phyloP scores from a whole-genome alignment of 1,140 invertebrate species.

The Lysiphlebus fabarum region DNA sequence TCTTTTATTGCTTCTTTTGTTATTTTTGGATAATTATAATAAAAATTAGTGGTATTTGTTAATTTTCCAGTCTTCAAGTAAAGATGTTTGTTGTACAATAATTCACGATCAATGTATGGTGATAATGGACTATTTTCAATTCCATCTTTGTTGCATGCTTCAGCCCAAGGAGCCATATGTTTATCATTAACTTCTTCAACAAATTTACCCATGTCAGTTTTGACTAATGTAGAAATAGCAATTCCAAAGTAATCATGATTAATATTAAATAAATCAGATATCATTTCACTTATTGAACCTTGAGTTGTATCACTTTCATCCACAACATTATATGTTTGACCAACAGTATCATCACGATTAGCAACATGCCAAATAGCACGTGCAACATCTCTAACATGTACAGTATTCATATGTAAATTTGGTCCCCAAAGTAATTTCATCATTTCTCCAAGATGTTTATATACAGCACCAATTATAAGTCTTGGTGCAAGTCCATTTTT shows the following conservation, averaged over 20 bases:
- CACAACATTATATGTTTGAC: slow-evolving; percentile 76
- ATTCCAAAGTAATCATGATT: slow-evolving; percentile 83
- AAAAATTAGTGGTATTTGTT: slow-evolving; percentile 55
- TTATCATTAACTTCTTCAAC: slow-evolving; percentile 90
- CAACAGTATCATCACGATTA: slow-evolving; percentile 53
- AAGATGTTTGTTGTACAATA: slow-evolving; percentile 76
- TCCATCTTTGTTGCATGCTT: slow-evolving; percentile 70
- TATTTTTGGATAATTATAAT: slow-evolving; percentile 59
- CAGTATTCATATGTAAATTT: slow-evolving; percentile 80
- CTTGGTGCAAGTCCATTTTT: slow-evolving; percentile 76
- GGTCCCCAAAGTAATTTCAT: slow-evolving; percentile 90
- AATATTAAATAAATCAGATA: slow-evolving; percentile 81
- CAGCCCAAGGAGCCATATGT: slow-evolving; percentile 86
- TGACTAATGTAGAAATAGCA: slow-evolving; percentile 72
- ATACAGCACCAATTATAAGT: slow-evolving; percentile 80
- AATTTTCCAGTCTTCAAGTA: slow-evolving; percentile 72
- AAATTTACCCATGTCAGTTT: slow-evolving; percentile 37
- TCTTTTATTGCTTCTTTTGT: slow-evolving; percentile 63
- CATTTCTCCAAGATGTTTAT: slow-evolving; percentile 81
- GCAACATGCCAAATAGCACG: slow-evolving; percentile 73
- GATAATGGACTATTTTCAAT: slow-evolving; percentile 82
- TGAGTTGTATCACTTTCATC: slow-evolving; percentile 81
- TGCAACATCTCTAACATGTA: slow-evolving; percentile 80
- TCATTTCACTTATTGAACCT: slow-evolving; percentile 72
- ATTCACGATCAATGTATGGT: slow-evolving; percentile 79